phyloP scores from a whole-genome alignment of 2,797 vertebrate genomes.

The Podargus strigoides region DNA sequence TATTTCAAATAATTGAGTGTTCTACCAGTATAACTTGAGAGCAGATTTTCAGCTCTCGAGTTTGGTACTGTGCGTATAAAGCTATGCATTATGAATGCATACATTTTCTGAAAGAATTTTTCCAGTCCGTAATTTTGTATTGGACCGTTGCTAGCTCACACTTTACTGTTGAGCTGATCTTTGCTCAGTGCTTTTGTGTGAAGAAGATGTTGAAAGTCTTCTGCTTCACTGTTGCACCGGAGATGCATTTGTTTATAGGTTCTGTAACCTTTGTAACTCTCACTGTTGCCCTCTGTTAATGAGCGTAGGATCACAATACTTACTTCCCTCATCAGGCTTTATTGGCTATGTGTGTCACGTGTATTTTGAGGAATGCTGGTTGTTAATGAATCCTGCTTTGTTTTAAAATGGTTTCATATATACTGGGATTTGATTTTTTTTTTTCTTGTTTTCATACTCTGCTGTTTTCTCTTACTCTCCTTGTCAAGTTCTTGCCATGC shows the following conservation, averaged over 20 bases:
- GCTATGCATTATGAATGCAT: slow-evolving; percentile 10
- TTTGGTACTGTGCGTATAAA: slow-evolving; percentile 29
- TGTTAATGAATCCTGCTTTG: slow-evolving; percentile 63
- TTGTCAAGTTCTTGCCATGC: slow-evolving; percentile 99
- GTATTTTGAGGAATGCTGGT: slow-evolving; percentile 67
- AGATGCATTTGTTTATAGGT: slow-evolving; percentile 21
- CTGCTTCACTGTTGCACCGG: slow-evolving; percentile 13
- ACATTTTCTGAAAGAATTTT: slow-evolving; percentile 32
- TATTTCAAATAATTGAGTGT: background rate
- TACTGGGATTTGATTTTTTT: slow-evolving; percentile 81
- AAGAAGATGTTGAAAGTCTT: background rate
- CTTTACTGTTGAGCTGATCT: background rate
- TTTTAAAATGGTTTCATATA: slow-evolving; percentile 66
- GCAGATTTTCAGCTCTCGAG: slow-evolving; percentile 26
- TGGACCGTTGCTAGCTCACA: background rate
- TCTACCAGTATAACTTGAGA: slow-evolving; percentile 35
- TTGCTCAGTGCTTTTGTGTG: background rate
- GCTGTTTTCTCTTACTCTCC: slow-evolving; percentile 85
- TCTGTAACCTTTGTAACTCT: slow-evolving; percentile 35
- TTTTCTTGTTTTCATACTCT: slow-evolving; percentile 84
- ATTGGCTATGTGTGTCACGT: slow-evolving; percentile 67
- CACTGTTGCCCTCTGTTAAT: slow-evolving; percentile 38
- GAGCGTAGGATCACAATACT: slow-evolving; percentile 5
- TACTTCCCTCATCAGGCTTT: slow-evolving; percentile 56
- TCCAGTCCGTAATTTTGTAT: background rate